Evolutionary conservation across 2,888 invertebrate species (phyloP).

Genomic region (Leptopilina drosophilae): DNA sequence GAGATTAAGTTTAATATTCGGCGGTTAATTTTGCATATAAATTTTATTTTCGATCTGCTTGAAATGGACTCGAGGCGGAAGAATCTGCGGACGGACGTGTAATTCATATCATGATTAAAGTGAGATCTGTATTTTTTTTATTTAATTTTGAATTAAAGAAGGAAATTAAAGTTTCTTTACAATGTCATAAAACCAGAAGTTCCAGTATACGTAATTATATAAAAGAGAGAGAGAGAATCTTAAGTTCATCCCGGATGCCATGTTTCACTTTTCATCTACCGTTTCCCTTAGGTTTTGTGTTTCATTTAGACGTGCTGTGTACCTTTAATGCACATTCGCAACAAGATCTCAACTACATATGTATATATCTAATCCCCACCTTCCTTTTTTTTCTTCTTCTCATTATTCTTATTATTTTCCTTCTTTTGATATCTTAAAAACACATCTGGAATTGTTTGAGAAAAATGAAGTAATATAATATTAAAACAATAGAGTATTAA

Average conservation of each 20-base stretch:
- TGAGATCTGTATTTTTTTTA: neutral
- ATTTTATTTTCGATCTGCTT: slow-evolving; percentile 2
- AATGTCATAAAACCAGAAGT: slow-evolving; percentile 35
- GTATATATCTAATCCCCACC: slow-evolving; percentile 12
- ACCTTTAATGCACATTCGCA: slow-evolving; percentile 26
- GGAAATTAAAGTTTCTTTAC: slow-evolving; percentile 28
- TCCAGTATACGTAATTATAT: slow-evolving; percentile 35
- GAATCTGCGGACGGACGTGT: neutral
- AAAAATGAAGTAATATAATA: neutral
- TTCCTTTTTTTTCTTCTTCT: neutral
- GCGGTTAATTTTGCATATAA: neutral
- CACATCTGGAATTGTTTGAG: neutral
- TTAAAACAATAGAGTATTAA: no score
- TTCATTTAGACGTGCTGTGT: slow-evolving; percentile 22
- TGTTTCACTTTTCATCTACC: slow-evolving; percentile 37
- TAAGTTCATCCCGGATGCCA: slow-evolving; percentile 37
- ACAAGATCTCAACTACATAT: slow-evolving; percentile 12
- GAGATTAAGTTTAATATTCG: neutral
- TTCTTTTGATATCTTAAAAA: neutral
- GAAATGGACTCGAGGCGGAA: neutral
- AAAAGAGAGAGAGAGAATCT: slow-evolving; percentile 14
- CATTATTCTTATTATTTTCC: slow-evolving; percentile 9
- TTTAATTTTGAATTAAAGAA: slow-evolving; percentile 18
- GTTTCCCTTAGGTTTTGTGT: slow-evolving; percentile 32
- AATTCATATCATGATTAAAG: neutral